Base-by-base conservation (phyloP, 2,888 invertebrate genomes). In the Cyrtodaria siliqua region DNA sequence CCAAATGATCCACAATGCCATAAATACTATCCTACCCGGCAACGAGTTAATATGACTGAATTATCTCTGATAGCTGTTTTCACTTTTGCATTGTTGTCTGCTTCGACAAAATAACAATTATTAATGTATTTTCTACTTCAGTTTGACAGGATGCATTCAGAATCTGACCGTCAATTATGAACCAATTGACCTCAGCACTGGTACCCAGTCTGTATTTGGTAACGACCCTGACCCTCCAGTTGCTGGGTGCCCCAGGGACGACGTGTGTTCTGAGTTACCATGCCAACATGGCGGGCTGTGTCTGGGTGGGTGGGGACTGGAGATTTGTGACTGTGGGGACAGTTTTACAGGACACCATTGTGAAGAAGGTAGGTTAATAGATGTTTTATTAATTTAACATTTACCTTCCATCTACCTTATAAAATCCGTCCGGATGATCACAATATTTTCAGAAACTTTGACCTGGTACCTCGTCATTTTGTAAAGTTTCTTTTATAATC, bases 81-180 rank as follows among this genome's bases (percentile, higher is more conserved):
- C n/a, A n/a, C n/a, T n/a, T n/a, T n/a, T n/a, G n/a, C n/a, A n/a
- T n/a, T n/a, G n/a, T n/a, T n/a, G n/a, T n/a, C n/a, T n/a, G n/a
- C n/a, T n/a, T n/a, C n/a, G n/a, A n/a, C n/a, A n/a, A n/a, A n/a
- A n/a, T n/a, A n/a, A n/a, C n/a, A n/a, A 33, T 8, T 33, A 33
- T 33, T 33, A 8, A 33, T 33, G 33, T 33, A 8, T 33, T 33
- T 67, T 14, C 52, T 52, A n/a, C 16, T 66, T n/a, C 80, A 91
- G 91, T 76, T 86, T 91, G 59, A 59, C 76, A n/a, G 91, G 91
- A 9, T 91, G 91, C 76, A 61, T 91, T 1, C 74, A 86, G 44
- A 84, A 90, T 53, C 71, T 91, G 33, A 81, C 70, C 23, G 79
- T 91, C 61, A 91, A 91, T 80, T 49, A 72, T 8, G 42, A 55